phyloP scores from a whole-genome alignment of 2,888 invertebrate genomes.

The Pilophorus perplexus region DNA sequence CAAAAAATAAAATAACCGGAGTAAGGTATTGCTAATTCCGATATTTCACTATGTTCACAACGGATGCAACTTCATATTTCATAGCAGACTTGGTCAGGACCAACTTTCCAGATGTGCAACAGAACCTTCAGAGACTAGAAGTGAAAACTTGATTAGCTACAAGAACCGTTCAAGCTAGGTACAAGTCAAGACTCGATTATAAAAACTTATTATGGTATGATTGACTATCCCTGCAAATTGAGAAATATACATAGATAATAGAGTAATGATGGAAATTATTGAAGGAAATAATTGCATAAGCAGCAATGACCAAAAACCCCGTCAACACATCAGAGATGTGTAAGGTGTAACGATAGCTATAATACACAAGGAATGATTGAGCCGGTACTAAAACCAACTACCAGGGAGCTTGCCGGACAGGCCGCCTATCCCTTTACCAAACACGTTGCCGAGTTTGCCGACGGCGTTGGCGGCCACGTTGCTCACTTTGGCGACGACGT shows the following conservation, averaged over 20 bases:
- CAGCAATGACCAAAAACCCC: background rate
- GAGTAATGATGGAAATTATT: conserved; percentile 3
- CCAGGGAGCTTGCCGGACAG: conserved; percentile 73
- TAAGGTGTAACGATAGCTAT: conserved; percentile 9
- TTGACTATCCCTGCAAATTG: conserved; percentile 16
- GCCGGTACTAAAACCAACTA: conserved; percentile 58
- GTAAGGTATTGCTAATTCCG: too few species aligned
- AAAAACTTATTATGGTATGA: conserved; percentile 5
- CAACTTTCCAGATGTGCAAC: too few species aligned
- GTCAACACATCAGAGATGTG: conserved; percentile 23
- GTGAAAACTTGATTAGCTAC: conserved; percentile 2
- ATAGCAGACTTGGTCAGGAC: too few species aligned
- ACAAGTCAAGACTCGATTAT: conserved; percentile 20
- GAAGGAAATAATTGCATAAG: conserved; percentile 17
- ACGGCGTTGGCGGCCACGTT: conserved; percentile 82
- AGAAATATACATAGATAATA: conserved; percentile 1
- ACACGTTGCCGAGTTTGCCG: conserved; percentile 83
- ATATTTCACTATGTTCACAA: too few species aligned
- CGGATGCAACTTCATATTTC: too few species aligned
- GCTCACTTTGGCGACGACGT: conserved; percentile 70
- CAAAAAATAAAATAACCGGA: too few species aligned
- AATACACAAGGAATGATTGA: conserved; percentile 12
- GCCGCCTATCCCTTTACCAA: conserved; percentile 87
- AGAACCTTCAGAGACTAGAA: conserved; percentile 11
- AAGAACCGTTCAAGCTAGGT: conserved; percentile 21